Base-by-base conservation (phyloP, 2,113 vertebrate species). In the Cromileptes altivelis region DNA sequence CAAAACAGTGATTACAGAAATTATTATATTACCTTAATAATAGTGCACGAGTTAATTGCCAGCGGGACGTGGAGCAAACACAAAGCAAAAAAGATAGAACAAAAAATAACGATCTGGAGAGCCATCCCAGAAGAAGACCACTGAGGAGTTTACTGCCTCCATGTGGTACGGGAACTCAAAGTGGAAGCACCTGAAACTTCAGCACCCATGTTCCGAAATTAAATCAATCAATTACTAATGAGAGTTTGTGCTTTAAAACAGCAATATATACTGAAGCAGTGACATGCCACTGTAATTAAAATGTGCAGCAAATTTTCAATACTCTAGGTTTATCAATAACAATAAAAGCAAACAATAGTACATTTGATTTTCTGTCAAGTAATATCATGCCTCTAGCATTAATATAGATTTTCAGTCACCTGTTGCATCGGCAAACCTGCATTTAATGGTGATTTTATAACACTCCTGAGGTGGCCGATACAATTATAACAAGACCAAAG, bases 221-320 rank as follows among this genome's bases (percentile, higher is more conserved):
- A 78, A 85, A 50, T 18, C 37, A 57, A 67, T 65, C 40, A 73
- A 6, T 67, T 23, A 70, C 4, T 64, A 30, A 79, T 62, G 10
- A 52, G 12, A 27, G 42, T 23, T 25, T 11, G 49, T 55, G 37
- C 11, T 65, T 58, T 45, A 12, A 23, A 61, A 73, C 21, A 58
- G 8, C 11, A 11, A 57, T 23, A 56, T 74, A 18, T 21, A 61
- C 1, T 23, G 1, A 30, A 37, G 14, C 70, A 25, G 15, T 21
- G 47, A 70, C 23, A 64, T 11, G n/a, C n/a, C 37, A 50, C 15
- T 42, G 55, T 70, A 73, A 78, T 75, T 74, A 70, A 75, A 81
- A 58, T 6, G 50, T 25, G 55, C 6, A 18, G 21, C 33, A 56
- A 3, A 73, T 61, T 13, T 63, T 69, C 45, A 55, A 68, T 50